Evolutionary conservation across 2,888 invertebrate species (phyloP).

Genomic region (Nesidiocoris tenuis): DNA sequence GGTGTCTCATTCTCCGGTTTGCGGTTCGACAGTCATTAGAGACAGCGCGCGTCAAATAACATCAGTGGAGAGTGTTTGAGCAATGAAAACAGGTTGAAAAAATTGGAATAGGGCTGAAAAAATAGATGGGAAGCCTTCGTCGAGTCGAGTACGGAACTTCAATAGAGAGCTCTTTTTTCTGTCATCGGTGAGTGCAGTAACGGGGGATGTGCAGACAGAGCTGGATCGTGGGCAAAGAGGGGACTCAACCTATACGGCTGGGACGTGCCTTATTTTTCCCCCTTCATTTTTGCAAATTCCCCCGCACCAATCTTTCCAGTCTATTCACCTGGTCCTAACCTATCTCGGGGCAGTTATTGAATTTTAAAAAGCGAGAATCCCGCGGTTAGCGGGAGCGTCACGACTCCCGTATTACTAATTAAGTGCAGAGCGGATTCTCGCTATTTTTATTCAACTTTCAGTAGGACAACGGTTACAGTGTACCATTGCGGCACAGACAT

Average conservation of each 20-base stretch:
- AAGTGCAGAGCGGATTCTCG: conserved; percentile 31
- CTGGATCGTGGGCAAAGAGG: conserved; percentile 17
- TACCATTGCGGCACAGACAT: too few relatives aligned
- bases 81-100: not conserved
- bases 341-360: conserved; percentile 30
- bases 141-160: not conserved
- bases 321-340: conserved; percentile 5
- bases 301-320: not conserved
- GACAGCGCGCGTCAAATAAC: not conserved
- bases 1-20: conserved; percentile 5
- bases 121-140: not conserved
- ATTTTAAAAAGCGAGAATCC: conserved; percentile 38
- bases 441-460: not conserved
- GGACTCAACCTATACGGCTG: conserved; percentile 35
- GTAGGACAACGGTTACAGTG: too few relatives aligned
- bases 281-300: not conserved
- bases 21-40: conserved; percentile 28
- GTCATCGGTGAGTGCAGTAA: not conserved
- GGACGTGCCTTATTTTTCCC: conserved; percentile 27
- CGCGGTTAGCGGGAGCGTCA: conserved; percentile 22
- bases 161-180: conserved; percentile 4
- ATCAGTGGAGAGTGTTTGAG: not conserved
- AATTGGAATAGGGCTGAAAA: not conserved
- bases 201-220: conserved; percentile 5
- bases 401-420: conserved; percentile 29